Conservation (phyloP, 2,113 vertebrate species). For the Lontra canadensis region DNA sequence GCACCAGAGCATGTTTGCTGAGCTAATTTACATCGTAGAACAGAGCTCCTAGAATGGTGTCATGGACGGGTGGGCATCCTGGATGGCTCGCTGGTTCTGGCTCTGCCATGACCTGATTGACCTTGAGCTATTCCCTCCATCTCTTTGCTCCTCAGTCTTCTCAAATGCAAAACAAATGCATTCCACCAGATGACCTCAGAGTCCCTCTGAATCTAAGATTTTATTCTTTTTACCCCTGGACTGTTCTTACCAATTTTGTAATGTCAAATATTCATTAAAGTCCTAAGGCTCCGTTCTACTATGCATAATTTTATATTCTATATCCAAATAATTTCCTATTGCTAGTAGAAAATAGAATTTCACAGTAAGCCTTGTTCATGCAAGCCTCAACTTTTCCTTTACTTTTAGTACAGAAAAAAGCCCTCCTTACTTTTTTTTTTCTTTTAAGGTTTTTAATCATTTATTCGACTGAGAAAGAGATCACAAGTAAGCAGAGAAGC, state of each 20-base stretch:
- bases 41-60: too few species aligned
- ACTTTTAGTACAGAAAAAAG: not conserved
- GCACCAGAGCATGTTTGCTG: not conserved
- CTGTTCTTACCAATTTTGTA: not conserved
- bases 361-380: not conserved
- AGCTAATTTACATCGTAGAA: not conserved
- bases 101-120: not conserved
- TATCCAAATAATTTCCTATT: not conserved
- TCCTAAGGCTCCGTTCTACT: not conserved
- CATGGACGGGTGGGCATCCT: rapidly evolving
- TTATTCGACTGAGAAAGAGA: too few species aligned
- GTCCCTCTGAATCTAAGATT: not conserved
- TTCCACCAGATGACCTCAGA: not conserved
- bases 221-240: not conserved
- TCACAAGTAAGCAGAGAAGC: too few species aligned
- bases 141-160: not conserved
- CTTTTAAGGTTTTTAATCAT: too few species aligned
- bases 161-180: not conserved
- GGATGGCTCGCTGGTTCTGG: rapidly evolving
- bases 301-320: not conserved
- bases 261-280: not conserved
- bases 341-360: not conserved
- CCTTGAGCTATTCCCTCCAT: not conserved
- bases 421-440: not conserved
- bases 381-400: not conserved